phyloP scores from a whole-genome alignment of 2,888 invertebrate genomes.

The Toxonevra muliebris region DNA sequence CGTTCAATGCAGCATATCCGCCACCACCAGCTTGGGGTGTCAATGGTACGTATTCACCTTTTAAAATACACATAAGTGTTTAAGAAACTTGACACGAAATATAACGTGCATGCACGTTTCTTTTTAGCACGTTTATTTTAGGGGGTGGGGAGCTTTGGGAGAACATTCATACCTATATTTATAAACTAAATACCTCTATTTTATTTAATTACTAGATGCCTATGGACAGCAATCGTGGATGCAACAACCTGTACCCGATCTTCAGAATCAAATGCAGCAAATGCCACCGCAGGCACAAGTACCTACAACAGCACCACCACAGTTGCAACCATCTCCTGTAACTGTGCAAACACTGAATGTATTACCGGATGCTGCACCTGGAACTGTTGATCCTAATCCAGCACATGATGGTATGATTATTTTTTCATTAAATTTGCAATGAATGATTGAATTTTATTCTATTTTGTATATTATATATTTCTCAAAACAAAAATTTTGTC shows the following conservation, averaged over 20 bases:
- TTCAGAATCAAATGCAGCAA: slow-evolving; percentile 26
- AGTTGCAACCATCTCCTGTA: slow-evolving; percentile 27
- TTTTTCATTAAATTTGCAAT: background rate
- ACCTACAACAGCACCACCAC: slow-evolving; percentile 37
- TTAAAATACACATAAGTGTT: too few relatives aligned
- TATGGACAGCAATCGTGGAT: slow-evolving; percentile 57
- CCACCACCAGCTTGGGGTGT: slow-evolving; percentile 58
- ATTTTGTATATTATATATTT: slow-evolving; percentile 33
- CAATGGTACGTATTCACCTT: slow-evolving; percentile 30
- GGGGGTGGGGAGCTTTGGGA: too few relatives aligned
- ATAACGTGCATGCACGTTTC: too few relatives aligned
- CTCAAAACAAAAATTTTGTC: slow-evolving; percentile 22
- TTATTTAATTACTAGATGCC: slow-evolving; percentile 33
- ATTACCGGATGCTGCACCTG: slow-evolving; percentile 37
- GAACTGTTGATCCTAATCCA: slow-evolving; percentile 43
- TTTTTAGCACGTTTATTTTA: too few relatives aligned
- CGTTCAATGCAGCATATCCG: slow-evolving; percentile 55
- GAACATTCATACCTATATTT: too few relatives aligned
- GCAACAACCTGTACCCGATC: slow-evolving; percentile 31
- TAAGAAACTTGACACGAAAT: too few relatives aligned
- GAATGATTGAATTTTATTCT: slow-evolving; percentile 25
- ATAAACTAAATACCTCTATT: background rate
- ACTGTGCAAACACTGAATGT: slow-evolving; percentile 29
- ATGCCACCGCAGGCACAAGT: slow-evolving; percentile 35
- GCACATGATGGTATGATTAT: slow-evolving; percentile 61